Evolutionary conservation across 2,888 invertebrate species (phyloP).

Genomic region (Melieria crassipennis): DNA sequence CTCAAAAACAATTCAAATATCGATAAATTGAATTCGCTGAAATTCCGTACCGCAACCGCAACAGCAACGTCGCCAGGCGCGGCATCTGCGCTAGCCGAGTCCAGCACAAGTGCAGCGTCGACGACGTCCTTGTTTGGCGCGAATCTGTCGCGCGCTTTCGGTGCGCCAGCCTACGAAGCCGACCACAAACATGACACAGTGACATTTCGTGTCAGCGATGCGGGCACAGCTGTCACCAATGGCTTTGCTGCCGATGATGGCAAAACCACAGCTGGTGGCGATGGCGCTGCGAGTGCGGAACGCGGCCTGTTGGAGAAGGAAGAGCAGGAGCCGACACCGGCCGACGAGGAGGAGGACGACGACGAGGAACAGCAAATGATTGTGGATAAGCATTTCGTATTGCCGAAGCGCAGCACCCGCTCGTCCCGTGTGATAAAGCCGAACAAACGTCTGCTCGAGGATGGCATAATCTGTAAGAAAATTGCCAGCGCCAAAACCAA

Average conservation of each 20-base stretch:
- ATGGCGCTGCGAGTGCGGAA: slow-evolving; percentile 14
- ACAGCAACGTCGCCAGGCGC: slow-evolving; percentile 1
- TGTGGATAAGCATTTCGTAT: slow-evolving; percentile 70
- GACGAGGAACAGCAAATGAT: slow-evolving; percentile 49
- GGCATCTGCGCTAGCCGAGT: neutral
- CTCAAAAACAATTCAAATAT: slow-evolving; percentile 70
- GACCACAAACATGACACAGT: slow-evolving; percentile 51
- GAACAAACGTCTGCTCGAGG: slow-evolving; percentile 84
- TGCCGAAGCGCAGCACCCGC: slow-evolving; percentile 84
- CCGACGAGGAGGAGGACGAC: slow-evolving; percentile 33
- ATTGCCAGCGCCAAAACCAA: slow-evolving; percentile 19
- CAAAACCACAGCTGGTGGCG: slow-evolving; percentile 5
- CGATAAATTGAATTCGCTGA: slow-evolving; percentile 64
- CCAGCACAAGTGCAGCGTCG: slow-evolving; percentile 8
- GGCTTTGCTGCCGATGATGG: slow-evolving; percentile 7
- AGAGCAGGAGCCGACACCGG: neutral
- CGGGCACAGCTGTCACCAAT: slow-evolving; percentile 12
- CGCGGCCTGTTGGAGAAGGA: slow-evolving; percentile 39
- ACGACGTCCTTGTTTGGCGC: slow-evolving; percentile 29
- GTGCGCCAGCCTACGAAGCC: slow-evolving; percentile 53
- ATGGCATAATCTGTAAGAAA: slow-evolving; percentile 67
- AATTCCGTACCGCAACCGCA: slow-evolving; percentile 51
- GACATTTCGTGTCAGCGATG: slow-evolving; percentile 47
- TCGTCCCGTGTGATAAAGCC: slow-evolving; percentile 89
- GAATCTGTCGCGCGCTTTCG: slow-evolving; percentile 56